Conservation (phyloP, 1,140 invertebrate species). For the Drosophila dunni region DNA sequence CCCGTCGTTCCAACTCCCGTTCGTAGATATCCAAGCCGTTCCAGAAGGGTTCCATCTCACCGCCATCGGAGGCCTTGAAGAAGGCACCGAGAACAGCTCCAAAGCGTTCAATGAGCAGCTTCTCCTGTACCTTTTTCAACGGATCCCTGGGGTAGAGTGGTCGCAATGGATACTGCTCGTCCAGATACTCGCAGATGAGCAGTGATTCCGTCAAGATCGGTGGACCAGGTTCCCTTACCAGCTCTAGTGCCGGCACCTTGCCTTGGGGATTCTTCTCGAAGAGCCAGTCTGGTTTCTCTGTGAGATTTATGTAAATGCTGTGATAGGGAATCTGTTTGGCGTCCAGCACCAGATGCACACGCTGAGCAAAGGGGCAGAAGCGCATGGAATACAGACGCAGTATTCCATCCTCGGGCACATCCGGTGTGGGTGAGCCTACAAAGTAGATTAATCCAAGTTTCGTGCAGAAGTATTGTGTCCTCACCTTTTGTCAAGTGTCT, state of each 20-base stretch:
- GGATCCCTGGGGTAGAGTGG: constrained; percentile 90
- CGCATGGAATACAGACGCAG: constrained; percentile 94
- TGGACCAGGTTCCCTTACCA: constrained; percentile 87
- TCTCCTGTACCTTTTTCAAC: constrained; percentile 91
- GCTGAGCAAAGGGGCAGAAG: constrained; percentile 95
- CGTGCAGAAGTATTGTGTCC: neutral
- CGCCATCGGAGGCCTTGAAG: constrained; percentile 70
- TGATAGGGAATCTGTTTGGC: constrained; percentile 95
- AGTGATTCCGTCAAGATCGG: constrained; percentile 91
- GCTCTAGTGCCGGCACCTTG: constrained; percentile 93
- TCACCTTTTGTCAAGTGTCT: constrained; percentile 74
- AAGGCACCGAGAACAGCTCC: constrained; percentile 70
- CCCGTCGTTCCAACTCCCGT: constrained; percentile 87
- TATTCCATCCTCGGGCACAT: constrained; percentile 87
- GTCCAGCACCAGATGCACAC: constrained; percentile 92
- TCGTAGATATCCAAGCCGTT: constrained; percentile 88
- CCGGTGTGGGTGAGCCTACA: constrained; percentile 88
- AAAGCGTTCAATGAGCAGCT: constrained; percentile 91
- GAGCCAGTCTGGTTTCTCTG: constrained; percentile 94
- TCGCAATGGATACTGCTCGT: constrained; percentile 90
- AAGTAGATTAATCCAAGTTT: neutral
- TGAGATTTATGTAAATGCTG: constrained; percentile 93
- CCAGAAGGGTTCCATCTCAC: constrained; percentile 68
- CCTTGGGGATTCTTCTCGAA: constrained; percentile 88
- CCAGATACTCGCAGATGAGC: constrained; percentile 93